Conservation (phyloP, 2,888 invertebrate genomes). For the Xestia ashworthii region DNA sequence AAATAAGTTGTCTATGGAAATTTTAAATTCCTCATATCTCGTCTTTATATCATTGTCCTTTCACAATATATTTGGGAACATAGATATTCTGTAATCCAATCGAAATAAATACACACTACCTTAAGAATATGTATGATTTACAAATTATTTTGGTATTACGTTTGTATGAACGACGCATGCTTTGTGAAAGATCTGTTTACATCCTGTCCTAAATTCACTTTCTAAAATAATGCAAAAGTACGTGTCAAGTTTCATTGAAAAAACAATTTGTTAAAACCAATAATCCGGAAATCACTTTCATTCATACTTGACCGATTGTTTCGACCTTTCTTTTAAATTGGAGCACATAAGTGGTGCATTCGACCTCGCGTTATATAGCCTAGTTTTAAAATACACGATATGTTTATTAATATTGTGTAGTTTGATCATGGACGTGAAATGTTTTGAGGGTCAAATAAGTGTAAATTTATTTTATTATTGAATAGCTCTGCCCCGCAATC, state of each 20-base stretch:
- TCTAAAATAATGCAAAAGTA: background rate
- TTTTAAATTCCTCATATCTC: no score
- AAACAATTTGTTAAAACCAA: slow-evolving; percentile 33
- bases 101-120: no score
- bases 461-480: background rate
- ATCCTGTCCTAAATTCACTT: background rate
- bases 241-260: slow-evolving; percentile 24
- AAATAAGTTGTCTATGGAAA: no score
- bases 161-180: no score
- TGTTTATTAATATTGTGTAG: slow-evolving; percentile 1
- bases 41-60: no score
- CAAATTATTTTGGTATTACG: no score
- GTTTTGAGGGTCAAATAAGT: background rate
- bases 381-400: slow-evolving; percentile 12
- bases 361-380: slow-evolving; percentile 32
- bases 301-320: slow-evolving; percentile 52
- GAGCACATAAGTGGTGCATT: slow-evolving; percentile 26
- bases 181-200: no score
- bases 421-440: slow-evolving; percentile 22
- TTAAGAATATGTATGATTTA: no score
- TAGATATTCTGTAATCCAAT: no score
- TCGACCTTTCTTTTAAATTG: slow-evolving; percentile 50
- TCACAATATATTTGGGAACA: no score
- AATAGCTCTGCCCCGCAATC: no score
- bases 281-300: slow-evolving; percentile 42